Evolutionary conservation across 2,113 vertebrate genomes (phyloP).

Genomic region (Eulacestoma nigropectus): DNA sequence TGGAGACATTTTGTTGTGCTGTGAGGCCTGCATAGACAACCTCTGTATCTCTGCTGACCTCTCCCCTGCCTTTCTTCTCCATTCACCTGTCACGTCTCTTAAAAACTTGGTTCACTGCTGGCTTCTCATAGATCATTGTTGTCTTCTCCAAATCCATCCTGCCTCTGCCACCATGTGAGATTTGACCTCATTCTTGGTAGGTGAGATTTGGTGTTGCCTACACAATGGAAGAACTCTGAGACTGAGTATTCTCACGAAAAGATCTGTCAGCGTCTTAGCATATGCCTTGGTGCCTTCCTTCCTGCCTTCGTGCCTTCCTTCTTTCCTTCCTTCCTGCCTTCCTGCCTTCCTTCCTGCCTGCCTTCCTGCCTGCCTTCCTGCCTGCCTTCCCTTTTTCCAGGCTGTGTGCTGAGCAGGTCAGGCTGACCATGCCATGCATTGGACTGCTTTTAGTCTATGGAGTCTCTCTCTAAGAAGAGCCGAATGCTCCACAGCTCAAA

Average conservation of each 20-base stretch:
- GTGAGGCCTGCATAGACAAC: neutral
- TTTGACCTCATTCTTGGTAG: neutral
- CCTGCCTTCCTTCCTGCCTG: fast-evolving
- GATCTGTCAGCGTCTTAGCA: neutral
- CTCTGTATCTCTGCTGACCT: neutral
- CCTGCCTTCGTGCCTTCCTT: neutral
- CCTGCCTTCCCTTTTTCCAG: neutral
- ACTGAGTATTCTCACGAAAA: neutral
- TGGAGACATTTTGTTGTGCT: neutral
- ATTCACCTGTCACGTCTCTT: neutral
- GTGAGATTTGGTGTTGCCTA: neutral
- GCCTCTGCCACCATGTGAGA: neutral
- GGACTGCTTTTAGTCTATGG: neutral
- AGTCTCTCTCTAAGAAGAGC: neutral
- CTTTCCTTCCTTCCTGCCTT: too few relatives aligned
- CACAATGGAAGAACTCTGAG: neutral
- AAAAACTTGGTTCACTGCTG: neutral
- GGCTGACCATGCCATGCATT: neutral
- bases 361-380: fast-evolving
- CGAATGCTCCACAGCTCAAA: neutral
- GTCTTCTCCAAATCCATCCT: neutral
- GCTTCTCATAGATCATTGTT: neutral
- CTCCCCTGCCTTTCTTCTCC: neutral
- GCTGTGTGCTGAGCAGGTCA: neutral
- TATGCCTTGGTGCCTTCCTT: neutral